Conservation (phyloP, 2,888 invertebrate species). For the Polymixis flavicincta region DNA sequence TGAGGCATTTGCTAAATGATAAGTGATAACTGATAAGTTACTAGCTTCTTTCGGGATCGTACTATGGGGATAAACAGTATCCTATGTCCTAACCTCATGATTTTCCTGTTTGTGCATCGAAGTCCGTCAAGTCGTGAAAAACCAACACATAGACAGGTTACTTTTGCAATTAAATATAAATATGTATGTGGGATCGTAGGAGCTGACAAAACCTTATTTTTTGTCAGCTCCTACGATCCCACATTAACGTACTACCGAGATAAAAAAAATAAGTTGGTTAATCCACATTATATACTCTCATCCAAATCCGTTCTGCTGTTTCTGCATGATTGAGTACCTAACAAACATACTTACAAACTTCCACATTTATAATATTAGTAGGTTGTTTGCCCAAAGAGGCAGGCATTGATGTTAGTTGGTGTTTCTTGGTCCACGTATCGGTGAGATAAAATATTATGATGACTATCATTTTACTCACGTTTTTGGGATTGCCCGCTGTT, state of each 20-base stretch:
- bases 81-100: not conserved
- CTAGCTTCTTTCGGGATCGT: not conserved
- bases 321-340: too few relatives aligned
- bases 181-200: too few relatives aligned
- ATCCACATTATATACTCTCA: too few relatives aligned
- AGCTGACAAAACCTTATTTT: too few relatives aligned
- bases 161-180: too few relatives aligned
- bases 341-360: not conserved
- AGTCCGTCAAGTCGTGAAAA: not conserved
- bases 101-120: not conserved
- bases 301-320: too few relatives aligned
- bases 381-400: too few relatives aligned
- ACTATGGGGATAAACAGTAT: not conserved
- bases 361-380: not conserved
- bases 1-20: conserved; percentile 1
- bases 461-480: conserved; percentile 10
- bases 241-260: too few relatives aligned
- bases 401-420: not conserved
- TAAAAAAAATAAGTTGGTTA: too few relatives aligned
- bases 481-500: conserved; percentile 5
- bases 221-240: too few relatives aligned
- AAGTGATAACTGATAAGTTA: not conserved
- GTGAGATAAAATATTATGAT: conserved; percentile 6
- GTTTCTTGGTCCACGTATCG: not conserved
- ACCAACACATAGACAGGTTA: not conserved